Percentiles rank a stretch among this genome's conserved stretches.
These are phyloP conservation scores for Hormiphora californensis DNA, from an alignment of 37 sponge, comb jelly and placozoan species.

Conservation along the genomic window DNA sequence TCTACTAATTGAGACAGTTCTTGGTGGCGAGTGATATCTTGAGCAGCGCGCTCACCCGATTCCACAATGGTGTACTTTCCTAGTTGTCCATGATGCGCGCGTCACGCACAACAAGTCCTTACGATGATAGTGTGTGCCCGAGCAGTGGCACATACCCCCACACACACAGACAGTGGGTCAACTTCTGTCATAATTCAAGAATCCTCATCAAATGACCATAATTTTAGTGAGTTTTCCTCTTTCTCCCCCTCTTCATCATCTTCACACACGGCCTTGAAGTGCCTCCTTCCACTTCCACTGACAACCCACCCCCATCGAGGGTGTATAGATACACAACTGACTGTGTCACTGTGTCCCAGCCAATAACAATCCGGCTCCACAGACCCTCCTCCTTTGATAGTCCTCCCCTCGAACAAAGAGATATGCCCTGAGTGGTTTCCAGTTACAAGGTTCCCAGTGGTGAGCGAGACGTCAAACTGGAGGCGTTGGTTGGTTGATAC, in stretches of 20 bases:
- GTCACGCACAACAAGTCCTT: no score
- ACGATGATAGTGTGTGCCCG: no score
- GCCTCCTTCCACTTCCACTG: not conserved
- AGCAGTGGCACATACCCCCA: no score
- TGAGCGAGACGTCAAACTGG: not conserved
- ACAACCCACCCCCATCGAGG: constrained; percentile 15
- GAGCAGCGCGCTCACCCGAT: no score
- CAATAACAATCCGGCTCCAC: not conserved
- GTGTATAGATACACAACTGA: constrained; percentile 25
- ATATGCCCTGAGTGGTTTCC: constrained; percentile 3
- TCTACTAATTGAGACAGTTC: no score
- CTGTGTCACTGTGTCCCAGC: constrained; percentile 13
- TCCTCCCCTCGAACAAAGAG: not conserved
- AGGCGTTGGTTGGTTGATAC: constrained; percentile 41
- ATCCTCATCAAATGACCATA: constrained; percentile 29
- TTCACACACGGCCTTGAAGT: no score
- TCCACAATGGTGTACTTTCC: no score
- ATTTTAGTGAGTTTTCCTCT: constrained; percentile 47
- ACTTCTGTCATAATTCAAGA: no score
- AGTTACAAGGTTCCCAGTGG: not conserved
- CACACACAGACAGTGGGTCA: no score
- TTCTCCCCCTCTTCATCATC: not conserved
- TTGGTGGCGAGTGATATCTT: no score
- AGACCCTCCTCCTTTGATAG: not conserved
- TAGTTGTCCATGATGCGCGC: no score